These are phyloP conservation scores for Amphimallon solstitiale DNA, from an alignment of 2,888 invertebrate species.

Conservation along the genomic window DNA sequence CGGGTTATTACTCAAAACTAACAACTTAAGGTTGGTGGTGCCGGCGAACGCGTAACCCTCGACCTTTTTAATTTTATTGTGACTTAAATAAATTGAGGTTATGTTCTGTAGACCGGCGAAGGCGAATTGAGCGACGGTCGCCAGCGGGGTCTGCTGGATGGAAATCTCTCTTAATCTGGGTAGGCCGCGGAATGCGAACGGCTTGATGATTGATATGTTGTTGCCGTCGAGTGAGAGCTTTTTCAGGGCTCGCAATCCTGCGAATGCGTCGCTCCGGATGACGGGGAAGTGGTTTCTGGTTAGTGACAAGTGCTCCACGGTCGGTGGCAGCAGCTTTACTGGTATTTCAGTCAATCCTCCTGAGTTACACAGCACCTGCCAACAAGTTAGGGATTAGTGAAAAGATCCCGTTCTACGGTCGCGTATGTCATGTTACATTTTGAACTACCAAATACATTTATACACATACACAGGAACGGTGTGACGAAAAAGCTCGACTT, in stretches of 20 bases:
- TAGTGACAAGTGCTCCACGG: constrained; percentile 85
- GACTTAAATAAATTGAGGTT: constrained; percentile 72
- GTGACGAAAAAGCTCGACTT: constrained; percentile 8
- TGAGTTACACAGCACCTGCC: constrained; percentile 88
- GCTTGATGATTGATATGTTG: constrained; percentile 83
- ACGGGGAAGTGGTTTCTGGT: constrained; percentile 86
- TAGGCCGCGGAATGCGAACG: constrained; percentile 87
- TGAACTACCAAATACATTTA: neutral
- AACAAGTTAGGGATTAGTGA: constrained; percentile 52
- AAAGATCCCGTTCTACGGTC: constrained; percentile 28
- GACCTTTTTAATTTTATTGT: constrained; percentile 68
- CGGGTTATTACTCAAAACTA: constrained; percentile 87
- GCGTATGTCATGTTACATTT: constrained; percentile 26
- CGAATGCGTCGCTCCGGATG: constrained; percentile 85
- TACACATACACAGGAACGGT: constrained; percentile 12
- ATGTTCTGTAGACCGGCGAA: constrained; percentile 86
- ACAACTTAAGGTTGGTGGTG: constrained; percentile 82
- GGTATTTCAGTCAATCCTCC: constrained; percentile 85
- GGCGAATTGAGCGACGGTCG: constrained; percentile 82
- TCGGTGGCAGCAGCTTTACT: constrained; percentile 75
- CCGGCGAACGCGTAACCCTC: constrained; percentile 86
- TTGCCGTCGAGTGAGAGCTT: constrained; percentile 89
- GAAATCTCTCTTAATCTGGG: constrained; percentile 81
- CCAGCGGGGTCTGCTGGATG: constrained; percentile 86
- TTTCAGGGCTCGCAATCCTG: constrained; percentile 80